phyloP scores from a whole-genome alignment of 1,140 invertebrate species.

The Bombus impatiens region DNA sequence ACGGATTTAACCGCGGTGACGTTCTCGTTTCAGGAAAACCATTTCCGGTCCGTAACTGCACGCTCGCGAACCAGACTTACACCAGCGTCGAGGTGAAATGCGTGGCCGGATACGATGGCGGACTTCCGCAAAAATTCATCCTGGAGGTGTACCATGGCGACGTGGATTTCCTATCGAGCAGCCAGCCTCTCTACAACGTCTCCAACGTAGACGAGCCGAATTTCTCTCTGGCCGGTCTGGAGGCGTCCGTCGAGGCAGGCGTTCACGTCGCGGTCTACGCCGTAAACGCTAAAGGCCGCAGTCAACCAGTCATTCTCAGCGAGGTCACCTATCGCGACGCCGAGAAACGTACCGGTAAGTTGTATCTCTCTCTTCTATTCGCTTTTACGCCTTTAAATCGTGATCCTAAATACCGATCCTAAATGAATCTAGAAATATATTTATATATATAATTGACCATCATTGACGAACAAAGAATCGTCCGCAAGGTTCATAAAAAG shows the following conservation, averaged over 20 bases:
- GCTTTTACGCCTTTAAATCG: not conserved
- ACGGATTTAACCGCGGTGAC: conserved; percentile 6
- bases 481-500: not conserved
- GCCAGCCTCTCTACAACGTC: conserved; percentile 85
- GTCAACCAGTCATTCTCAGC: conserved; percentile 86
- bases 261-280: conserved; percentile 89
- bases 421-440: too few relatives aligned
- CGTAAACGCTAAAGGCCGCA: conserved; percentile 90
- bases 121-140: conserved; percentile 90
- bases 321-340: conserved; percentile 90
- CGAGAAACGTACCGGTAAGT: conserved; percentile 91
- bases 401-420: too few relatives aligned
- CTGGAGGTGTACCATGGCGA: conserved; percentile 88
- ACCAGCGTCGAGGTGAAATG: conserved; percentile 90
- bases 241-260: conserved; percentile 86
- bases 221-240: conserved; percentile 88
- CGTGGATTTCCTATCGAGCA: conserved; percentile 76
- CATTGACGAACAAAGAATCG: not conserved
- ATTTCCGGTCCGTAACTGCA: conserved; percentile 89
- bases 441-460: too few relatives aligned
- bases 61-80: conserved; percentile 88
- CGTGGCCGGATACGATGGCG: conserved; percentile 91
- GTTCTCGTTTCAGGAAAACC: conserved; percentile 85
- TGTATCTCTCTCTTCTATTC: not conserved
- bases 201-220: conserved; percentile 85